Conservation (phyloP, 2,797 vertebrate species). For the Helarctos malayanus region DNA sequence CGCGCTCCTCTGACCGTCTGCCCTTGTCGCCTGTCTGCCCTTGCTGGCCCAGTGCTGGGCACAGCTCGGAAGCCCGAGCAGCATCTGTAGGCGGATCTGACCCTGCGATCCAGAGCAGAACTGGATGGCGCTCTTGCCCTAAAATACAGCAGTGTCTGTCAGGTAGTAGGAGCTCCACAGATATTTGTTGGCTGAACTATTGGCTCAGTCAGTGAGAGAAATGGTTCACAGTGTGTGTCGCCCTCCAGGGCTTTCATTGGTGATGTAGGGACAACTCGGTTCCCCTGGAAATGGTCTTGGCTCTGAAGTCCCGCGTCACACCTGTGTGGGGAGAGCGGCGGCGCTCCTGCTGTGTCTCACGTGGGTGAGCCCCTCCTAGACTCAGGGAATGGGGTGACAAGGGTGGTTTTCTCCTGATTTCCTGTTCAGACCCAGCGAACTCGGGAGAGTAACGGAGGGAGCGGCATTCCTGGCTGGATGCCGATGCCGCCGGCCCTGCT, state of each 20-base stretch:
- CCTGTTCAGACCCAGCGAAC: neutral
- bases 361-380: neutral
- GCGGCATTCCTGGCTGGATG: neutral
- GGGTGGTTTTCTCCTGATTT: neutral
- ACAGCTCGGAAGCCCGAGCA: neutral
- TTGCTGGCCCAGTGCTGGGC: neutral
- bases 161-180: neutral
- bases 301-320: neutral
- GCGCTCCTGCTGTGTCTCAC: neutral
- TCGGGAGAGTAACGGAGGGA: fast-evolving
- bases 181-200: neutral
- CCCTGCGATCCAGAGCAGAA: too few species aligned
- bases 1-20: neutral
- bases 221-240: neutral
- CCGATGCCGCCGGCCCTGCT: neutral
- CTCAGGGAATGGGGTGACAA: neutral
- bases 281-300: neutral
- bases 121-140: neutral
- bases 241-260: neutral
- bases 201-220: neutral
- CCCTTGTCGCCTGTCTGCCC: too few species aligned
- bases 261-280: neutral
- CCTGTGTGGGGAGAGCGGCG: neutral
- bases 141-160: fast-evolving
- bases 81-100: neutral